phyloP scores from a whole-genome alignment of 2,113 vertebrate genomes.

The Suncus etruscus region DNA sequence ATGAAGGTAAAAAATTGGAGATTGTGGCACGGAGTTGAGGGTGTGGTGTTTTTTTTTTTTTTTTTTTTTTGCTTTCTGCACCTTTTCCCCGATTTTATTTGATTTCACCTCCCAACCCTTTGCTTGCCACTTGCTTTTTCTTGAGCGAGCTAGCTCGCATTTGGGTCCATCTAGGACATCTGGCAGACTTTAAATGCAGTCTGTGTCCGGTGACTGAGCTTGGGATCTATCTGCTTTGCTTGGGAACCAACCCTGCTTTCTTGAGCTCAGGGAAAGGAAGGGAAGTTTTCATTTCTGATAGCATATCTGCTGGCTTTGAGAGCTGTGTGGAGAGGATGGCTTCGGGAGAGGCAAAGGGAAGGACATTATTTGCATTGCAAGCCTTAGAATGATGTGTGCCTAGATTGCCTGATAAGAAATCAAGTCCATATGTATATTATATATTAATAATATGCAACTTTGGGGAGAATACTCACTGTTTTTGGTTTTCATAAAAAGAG shows the following conservation, averaged over 20 bases:
- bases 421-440: not conserved
- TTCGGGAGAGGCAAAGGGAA: not conserved
- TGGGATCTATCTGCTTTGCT: constrained; percentile 15
- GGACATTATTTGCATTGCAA: constrained; percentile 7
- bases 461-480: not conserved
- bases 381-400: not conserved
- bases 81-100: not conserved
- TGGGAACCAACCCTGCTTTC: constrained; percentile 34
- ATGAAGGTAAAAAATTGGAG: constrained; percentile 89
- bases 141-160: not conserved
- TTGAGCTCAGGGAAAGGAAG: constrained; percentile 39
- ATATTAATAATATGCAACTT: not conserved
- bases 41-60: constrained; percentile 71
- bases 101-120: not conserved
- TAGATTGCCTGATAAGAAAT: constrained; percentile 31
- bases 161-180: constrained; percentile 22
- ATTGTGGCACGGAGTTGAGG: constrained; percentile 70
- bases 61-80: not conserved
- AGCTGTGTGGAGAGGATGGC: constrained; percentile 40
- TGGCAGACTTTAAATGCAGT: constrained; percentile 13
- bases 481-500: not conserved
- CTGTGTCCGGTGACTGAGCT: constrained; percentile 30
- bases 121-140: constrained; percentile 11
- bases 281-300: constrained; percentile 72
- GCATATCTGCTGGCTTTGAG: constrained; percentile 1